Conservation (phyloP, 2,113 vertebrate genomes). For the Callospermophilus lateralis region DNA sequence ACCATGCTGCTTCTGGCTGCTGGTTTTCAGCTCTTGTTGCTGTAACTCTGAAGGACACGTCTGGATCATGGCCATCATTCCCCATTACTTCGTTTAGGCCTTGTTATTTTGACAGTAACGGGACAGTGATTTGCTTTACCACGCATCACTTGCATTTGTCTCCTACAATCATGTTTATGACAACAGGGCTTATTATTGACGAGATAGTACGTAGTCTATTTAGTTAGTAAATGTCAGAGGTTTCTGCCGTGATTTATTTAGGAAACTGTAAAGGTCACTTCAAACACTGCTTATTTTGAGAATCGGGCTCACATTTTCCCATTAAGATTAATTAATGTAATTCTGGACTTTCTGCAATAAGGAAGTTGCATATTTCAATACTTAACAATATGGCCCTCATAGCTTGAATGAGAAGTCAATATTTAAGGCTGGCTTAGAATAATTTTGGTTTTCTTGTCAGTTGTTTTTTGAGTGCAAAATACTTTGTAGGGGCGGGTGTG, state of each 20-base stretch:
- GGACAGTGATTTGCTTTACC: conserved; percentile 85
- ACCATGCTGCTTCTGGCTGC: conserved; percentile 61
- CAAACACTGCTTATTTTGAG: conserved; percentile 85
- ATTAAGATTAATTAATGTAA: conserved; percentile 36
- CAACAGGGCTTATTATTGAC: conserved; percentile 88
- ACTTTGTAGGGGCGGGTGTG: background rate
- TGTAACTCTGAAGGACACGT: conserved; percentile 68
- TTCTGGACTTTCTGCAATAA: conserved; percentile 33
- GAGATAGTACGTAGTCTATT: conserved; percentile 86
- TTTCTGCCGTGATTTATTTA: conserved; percentile 89
- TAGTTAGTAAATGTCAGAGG: conserved; percentile 90
- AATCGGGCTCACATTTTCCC: conserved; percentile 72
- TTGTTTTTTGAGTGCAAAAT: background rate
- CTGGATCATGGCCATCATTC: conserved; percentile 83
- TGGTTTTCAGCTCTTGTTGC: conserved; percentile 60
- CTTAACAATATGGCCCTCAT: conserved; percentile 10
- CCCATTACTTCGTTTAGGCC: conserved; percentile 84
- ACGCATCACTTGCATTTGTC: conserved; percentile 86
- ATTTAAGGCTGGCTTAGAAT: conserved; percentile 10
- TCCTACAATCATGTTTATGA: conserved; percentile 87
- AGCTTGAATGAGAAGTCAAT: background rate
- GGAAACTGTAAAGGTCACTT: conserved; percentile 88
- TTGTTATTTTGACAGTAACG: conserved; percentile 88
- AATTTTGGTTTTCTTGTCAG: background rate
- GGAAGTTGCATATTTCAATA: background rate